These are phyloP conservation scores for Hirtodrosophila cameraria DNA, from an alignment of 2,888 invertebrate species.

Conservation along the genomic window DNA sequence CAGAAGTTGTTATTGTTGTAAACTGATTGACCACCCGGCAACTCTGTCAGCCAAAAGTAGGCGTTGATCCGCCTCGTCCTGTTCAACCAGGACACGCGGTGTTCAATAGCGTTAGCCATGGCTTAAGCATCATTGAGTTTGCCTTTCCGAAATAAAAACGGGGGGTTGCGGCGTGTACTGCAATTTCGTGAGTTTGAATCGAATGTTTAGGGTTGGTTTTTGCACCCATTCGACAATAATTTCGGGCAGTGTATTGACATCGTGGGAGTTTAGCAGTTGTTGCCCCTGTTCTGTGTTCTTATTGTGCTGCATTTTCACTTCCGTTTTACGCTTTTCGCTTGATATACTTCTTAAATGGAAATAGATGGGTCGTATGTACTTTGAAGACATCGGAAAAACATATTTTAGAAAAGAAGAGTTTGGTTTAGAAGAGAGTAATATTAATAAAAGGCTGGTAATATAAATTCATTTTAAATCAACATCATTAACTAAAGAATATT, in stretches of 20 bases:
- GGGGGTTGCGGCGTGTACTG: constrained; percentile 14
- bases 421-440: too few relatives aligned
- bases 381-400: neutral
- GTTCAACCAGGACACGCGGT: neutral
- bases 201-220: constrained; percentile 26
- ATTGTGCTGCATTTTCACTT: constrained; percentile 41
- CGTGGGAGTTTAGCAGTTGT: constrained; percentile 79
- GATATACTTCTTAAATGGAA: neutral
- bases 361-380: neutral
- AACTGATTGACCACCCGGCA: constrained; percentile 63
- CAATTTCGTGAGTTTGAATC: neutral
- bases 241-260: constrained; percentile 64
- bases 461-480: too few relatives aligned
- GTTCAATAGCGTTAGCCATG: constrained; percentile 49
- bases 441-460: too few relatives aligned
- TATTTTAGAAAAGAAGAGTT: neutral
- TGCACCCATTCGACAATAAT: constrained; percentile 8
- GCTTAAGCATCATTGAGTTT: constrained; percentile 56
- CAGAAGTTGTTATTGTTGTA: constrained; percentile 67
- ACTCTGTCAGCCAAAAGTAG: constrained; percentile 12
- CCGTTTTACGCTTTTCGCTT: constrained; percentile 30
- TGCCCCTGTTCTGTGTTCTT: constrained; percentile 9
- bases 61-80: constrained; percentile 14
- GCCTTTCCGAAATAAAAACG: neutral
- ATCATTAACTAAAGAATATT: too few relatives aligned